phyloP scores from a whole-genome alignment of 2,797 vertebrate species.

The Syndactyla subalaris region DNA sequence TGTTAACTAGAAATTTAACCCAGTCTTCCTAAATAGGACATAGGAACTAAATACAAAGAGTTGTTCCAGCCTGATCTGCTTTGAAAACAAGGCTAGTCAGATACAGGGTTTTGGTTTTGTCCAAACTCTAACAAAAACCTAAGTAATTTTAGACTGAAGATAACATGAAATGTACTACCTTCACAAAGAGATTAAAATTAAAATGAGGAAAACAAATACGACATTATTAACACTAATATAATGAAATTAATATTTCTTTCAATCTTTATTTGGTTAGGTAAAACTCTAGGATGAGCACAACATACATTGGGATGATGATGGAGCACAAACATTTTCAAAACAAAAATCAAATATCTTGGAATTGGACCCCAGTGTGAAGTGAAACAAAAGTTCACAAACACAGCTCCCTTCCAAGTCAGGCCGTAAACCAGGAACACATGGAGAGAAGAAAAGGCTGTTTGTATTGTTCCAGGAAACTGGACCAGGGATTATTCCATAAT shows the following conservation, averaged over 20 bases:
- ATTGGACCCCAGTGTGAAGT: not conserved
- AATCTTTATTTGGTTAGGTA: not conserved
- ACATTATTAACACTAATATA: not conserved
- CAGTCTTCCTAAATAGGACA: not conserved
- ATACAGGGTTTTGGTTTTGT: not conserved
- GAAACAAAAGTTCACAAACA: conserved; percentile 34
- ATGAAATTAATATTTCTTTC: not conserved
- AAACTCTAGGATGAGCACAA: not conserved
- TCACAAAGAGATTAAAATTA: not conserved
- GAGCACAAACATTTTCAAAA: not conserved
- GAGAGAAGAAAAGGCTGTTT: conserved; percentile 38
- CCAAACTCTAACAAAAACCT: not conserved
- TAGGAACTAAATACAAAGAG: not conserved
- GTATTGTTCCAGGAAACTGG: conserved; percentile 37
- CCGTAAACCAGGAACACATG: conserved; percentile 57
- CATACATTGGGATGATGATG: not conserved
- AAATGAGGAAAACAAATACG: not conserved
- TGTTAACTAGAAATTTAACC: not conserved
- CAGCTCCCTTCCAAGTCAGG: conserved; percentile 3
- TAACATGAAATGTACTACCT: not conserved
- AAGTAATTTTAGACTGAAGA: not conserved
- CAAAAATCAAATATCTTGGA: not conserved
- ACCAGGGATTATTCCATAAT: conserved; percentile 54
- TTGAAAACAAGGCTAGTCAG: not conserved
- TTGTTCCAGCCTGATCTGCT: not conserved